Conservation (phyloP, 1,140 invertebrate genomes). For the Tetragnatha versicolor region DNA sequence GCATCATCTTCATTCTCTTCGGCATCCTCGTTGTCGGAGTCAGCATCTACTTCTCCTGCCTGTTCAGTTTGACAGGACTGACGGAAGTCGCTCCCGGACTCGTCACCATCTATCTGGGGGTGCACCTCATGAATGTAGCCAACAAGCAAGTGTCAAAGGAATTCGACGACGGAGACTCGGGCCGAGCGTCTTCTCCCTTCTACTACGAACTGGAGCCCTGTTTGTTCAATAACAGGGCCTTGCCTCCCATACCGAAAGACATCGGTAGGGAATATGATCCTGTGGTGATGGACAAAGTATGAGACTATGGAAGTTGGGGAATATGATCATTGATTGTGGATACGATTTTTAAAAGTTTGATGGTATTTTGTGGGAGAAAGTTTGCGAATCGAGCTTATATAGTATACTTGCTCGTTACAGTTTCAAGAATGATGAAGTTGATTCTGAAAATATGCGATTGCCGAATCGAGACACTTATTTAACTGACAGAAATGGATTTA, state of each 20-base stretch:
- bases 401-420: no score
- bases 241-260: conserved; percentile 28
- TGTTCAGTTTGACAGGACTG: neutral
- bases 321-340: no score
- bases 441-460: no score
- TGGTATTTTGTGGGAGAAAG: no score
- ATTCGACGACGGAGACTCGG: no score
- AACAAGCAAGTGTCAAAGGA: neutral
- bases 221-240: neutral
- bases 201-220: conserved; percentile 34
- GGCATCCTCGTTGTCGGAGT: neutral
- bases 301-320: no score
- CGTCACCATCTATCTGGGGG: neutral
- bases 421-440: no score
- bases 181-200: neutral
- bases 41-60: neutral
- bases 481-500: no score
- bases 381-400: no score
- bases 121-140: neutral
- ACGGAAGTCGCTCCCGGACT: conserved; percentile 1
- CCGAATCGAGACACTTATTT: no score
- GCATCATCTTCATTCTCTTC: neutral
- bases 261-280: conserved; percentile 45
- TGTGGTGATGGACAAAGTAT: conserved; percentile 27
- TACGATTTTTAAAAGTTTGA: no score